These are phyloP conservation scores for Pogonocherus hispidulus DNA, from an alignment of 2,888 invertebrate species.

Conservation along the genomic window DNA sequence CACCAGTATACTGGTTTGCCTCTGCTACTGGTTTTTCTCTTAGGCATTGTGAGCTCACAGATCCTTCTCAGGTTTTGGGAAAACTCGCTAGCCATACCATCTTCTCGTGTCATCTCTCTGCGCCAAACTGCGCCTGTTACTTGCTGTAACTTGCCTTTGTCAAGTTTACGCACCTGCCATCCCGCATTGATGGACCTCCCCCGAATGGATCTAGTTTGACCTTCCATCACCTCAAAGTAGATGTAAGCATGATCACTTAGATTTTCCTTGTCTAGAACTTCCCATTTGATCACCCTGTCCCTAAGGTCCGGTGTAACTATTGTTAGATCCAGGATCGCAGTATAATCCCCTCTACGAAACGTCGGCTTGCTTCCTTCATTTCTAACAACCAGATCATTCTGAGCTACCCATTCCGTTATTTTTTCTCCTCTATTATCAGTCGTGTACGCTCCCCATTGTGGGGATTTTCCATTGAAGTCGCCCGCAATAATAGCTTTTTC, in stretches of 20 bases:
- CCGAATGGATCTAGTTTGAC: neutral
- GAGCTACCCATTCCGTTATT: slow-evolving; percentile 33
- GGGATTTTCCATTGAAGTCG: slow-evolving; percentile 40
- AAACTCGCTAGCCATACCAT: slow-evolving; percentile 5
- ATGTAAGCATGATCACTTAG: slow-evolving; percentile 27
- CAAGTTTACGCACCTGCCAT: slow-evolving; percentile 15
- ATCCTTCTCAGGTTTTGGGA: neutral
- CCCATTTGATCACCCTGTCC: slow-evolving; percentile 6
- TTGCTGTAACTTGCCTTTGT: slow-evolving; percentile 9
- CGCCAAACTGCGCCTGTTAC: no score
- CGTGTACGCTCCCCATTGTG: slow-evolving; percentile 27
- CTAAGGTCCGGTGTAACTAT: slow-evolving; percentile 8
- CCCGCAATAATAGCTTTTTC: slow-evolving; percentile 21
- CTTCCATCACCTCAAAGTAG: slow-evolving; percentile 2
- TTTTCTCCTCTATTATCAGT: slow-evolving; percentile 32
- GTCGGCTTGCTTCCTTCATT: slow-evolving; percentile 37
- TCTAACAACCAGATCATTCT: slow-evolving; percentile 13
- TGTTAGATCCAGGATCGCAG: slow-evolving; percentile 13
- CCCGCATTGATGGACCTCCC: neutral
- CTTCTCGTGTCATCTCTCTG: neutral
- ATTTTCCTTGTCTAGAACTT: slow-evolving; percentile 16
- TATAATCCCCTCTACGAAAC: slow-evolving; percentile 27
- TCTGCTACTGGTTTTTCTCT: neutral
- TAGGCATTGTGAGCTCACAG: slow-evolving; percentile 23
- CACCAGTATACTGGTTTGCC: slow-evolving; percentile 20